A percentile compares a stretch with the other conserved stretches of the same genome.
Conservation (phyloP, 2,113 vertebrate species). For the Meriones unguiculatus region DNA sequence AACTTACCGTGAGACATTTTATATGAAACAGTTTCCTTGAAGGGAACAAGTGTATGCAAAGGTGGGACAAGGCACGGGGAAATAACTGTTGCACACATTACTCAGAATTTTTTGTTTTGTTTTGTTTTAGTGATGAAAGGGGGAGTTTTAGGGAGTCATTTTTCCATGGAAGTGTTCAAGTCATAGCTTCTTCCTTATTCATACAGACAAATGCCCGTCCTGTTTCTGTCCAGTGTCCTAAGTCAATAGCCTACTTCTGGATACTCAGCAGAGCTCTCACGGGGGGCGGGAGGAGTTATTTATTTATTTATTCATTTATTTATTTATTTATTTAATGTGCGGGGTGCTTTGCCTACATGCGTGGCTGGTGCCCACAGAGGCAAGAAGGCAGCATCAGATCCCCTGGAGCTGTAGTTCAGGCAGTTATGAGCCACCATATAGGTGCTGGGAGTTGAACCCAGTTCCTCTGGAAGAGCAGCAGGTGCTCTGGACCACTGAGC, state of each 20-base stretch:
- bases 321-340: not conserved
- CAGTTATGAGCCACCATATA: not conserved
- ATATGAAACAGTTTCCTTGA: not conserved
- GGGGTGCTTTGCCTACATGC: not conserved
- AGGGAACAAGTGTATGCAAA: not conserved
- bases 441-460: not conserved
- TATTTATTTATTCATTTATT: not conserved
- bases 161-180: not conserved
- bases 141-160: not conserved
- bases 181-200: not conserved
- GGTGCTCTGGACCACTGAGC: not conserved
- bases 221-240: not conserved
- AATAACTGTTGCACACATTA: not conserved
- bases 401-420: not conserved
- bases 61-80: not conserved
- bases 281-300: not conserved
- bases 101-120: not conserved
- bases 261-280: not conserved
- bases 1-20: no score
- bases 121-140: accelerated
- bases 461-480: not conserved
- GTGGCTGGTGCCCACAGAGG: not conserved
- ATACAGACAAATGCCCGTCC: not conserved
- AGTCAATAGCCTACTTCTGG: not conserved
- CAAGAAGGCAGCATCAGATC: not conserved